Base-by-base conservation (phyloP, 30 jellyfish, hydroid and myxozoan genomes). In the Pelagia noctiluca region DNA sequence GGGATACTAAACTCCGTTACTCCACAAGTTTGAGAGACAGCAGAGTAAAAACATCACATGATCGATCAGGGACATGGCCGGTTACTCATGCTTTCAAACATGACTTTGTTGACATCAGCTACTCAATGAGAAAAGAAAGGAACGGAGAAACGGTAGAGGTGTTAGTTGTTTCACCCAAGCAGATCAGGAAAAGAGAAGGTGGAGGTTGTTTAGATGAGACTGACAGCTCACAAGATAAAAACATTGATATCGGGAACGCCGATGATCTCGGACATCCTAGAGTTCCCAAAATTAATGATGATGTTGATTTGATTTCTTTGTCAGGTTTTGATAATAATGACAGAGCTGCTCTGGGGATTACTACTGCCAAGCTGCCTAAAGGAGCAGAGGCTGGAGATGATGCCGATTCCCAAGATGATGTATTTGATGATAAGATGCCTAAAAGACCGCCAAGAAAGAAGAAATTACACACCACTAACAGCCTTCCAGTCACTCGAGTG, bases 391-490 rank as follows among this genome's bases (percentile, higher is more conserved):
- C 57, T 42, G 8, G 12, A 42, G 35, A 49, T 23, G 60, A 22
- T 33, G 10, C 5, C 28, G 54, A 54, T 23, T 46, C 25, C 1
- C 29, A 33, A 7, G 74, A 69, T 1, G 75, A 67, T 81, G 69
- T 22, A 48, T 65, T 66, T 66, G 78, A 66, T 66, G 84, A 81
- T 28, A 8, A 22, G 29, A 57, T 26, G 46, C 91, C 91, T 2
- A 29, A 35, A 2, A 47, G 91, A 35, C 91, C 91, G 1, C 91
- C 91, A 81, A 81, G 91, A 49, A 68, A 16, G 61, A 81, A 81
- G 57, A 63, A 79, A 48, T 18, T 34, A 13, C 69, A 18, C 25
- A 46, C 24, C 11, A 30, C 42, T n/a, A 13, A 18, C 3, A 7
- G 63, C 19, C 13, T 66, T 26, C 75, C 70, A 1, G 64, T 46